Percentiles rank a stretch among this genome's conserved stretches.
Evolutionary conservation across 2,888 invertebrate species (phyloP).

Genomic region (Allophyes oxyacanthae): DNA sequence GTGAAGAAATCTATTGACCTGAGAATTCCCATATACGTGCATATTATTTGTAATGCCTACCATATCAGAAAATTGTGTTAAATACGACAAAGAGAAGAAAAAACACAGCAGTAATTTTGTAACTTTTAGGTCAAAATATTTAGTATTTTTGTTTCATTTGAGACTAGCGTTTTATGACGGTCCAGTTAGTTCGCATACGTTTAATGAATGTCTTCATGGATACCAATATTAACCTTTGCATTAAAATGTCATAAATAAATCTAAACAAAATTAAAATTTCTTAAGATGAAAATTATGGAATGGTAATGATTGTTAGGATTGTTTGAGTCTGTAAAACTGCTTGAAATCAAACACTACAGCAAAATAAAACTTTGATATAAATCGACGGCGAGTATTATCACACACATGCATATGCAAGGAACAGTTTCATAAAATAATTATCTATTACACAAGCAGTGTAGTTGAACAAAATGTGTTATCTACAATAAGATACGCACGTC

Average conservation of each 20-base stretch:
- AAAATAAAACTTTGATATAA: constrained; percentile 68
- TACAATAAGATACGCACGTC: constrained; percentile 42
- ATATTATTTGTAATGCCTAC: constrained; percentile 31
- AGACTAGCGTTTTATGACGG: constrained; percentile 86
- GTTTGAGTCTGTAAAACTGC: constrained; percentile 58
- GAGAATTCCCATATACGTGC: constrained; percentile 54
- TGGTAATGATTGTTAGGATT: constrained; percentile 49
- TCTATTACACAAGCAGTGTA: constrained; percentile 57
- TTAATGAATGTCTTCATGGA: constrained; percentile 38
- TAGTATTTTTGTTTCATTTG: constrained; percentile 64
- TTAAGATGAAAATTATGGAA: constrained; percentile 41
- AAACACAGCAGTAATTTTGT: constrained; percentile 19
- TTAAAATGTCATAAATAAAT: constrained; percentile 23
- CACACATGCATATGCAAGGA: constrained; percentile 61
- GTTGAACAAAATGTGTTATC: constrained; percentile 52
- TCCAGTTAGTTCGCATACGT: constrained; percentile 63
- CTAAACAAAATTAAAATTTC: constrained; percentile 26
- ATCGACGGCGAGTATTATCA: constrained; percentile 60
- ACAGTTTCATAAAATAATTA: constrained; percentile 33
- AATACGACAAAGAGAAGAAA: constrained; percentile 35
- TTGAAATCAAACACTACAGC: constrained; percentile 73
- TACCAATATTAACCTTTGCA: constrained; percentile 27
- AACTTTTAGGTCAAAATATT: constrained; percentile 10
- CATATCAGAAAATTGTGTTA: constrained; percentile 36
- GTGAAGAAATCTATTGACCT: constrained; percentile 29